phyloP scores from a whole-genome alignment of 2,888 invertebrate species.

The Netelia virgata region DNA sequence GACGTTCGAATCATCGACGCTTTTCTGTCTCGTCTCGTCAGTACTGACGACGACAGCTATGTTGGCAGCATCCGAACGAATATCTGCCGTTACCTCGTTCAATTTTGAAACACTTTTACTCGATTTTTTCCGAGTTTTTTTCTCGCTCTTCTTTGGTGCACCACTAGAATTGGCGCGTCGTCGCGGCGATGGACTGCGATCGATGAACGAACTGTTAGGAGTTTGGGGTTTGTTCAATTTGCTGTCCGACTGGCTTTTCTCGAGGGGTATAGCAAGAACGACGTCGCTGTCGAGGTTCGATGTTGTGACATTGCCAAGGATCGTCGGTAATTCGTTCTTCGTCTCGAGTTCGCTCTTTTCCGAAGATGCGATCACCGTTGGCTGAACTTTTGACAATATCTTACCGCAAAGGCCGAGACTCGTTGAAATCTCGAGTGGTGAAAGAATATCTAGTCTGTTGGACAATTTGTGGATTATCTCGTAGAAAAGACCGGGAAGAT shows the following conservation, averaged over 20 bases:
- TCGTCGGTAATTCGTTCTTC: conserved; percentile 53
- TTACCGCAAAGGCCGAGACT: conserved; percentile 90
- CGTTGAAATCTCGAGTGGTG: conserved; percentile 88
- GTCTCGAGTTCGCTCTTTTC: conserved; percentile 74
- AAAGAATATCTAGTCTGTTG: conserved; percentile 86
- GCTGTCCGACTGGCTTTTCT: conserved; percentile 90
- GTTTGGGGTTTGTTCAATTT: conserved; percentile 86
- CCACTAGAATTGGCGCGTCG: conserved; percentile 83
- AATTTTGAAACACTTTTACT: conserved; percentile 82
- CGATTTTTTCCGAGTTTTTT: conserved; percentile 87
- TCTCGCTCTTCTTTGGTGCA: conserved; percentile 85
- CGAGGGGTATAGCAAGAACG: conserved; percentile 83
- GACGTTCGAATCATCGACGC: conserved; percentile 81
- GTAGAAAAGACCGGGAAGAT: conserved; percentile 91
- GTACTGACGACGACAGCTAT: conserved; percentile 80
- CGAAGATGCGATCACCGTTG: conserved; percentile 86
- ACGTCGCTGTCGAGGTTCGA: conserved; percentile 73
- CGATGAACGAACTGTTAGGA: conserved; percentile 72
- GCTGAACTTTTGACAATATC: conserved; percentile 91
- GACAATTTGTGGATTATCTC: conserved; percentile 88
- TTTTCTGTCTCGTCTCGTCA: conserved; percentile 79
- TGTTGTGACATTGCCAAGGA: background rate
- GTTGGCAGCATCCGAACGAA: conserved; percentile 74
- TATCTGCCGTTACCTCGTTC: conserved; percentile 75
- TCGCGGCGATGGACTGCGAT: conserved; percentile 81